Percentiles rank a stretch among this genome's conserved stretches.
Evolutionary conservation across 2,888 invertebrate species (phyloP).

Genomic region (Atrina japonica): DNA sequence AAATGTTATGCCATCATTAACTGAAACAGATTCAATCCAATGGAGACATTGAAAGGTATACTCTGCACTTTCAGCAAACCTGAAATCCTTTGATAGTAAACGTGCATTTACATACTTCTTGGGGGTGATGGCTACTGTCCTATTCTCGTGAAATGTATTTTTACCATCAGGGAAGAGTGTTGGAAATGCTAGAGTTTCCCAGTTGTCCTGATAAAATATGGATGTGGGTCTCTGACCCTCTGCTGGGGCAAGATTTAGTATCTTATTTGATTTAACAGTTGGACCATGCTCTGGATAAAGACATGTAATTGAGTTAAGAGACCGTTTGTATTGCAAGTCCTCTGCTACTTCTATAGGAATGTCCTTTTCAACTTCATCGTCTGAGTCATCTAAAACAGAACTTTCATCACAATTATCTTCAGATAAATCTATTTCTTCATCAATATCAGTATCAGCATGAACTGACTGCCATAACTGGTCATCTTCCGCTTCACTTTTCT

Average conservation of each 20-base stretch:
- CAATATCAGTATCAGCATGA: neutral
- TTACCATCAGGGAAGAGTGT: conserved; percentile 26
- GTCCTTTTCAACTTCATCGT: conserved; percentile 6
- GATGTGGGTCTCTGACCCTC: conserved; percentile 18
- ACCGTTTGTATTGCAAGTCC: too few species aligned
- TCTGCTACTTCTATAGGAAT: conserved; percentile 15
- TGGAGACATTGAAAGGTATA: conserved; percentile 20
- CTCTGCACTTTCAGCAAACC: conserved; percentile 18
- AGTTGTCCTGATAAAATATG: conserved; percentile 10
- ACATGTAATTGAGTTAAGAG: conserved; percentile 19
- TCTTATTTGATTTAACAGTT: neutral
- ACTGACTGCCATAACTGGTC: conserved; percentile 13
- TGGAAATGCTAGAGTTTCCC: conserved; percentile 22
- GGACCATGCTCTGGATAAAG: conserved; percentile 22
- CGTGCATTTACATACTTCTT: conserved; percentile 26
- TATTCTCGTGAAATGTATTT: conserved; percentile 8
- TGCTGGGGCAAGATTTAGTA: conserved; percentile 27
- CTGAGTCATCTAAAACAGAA: conserved; percentile 1
- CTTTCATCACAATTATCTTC: conserved; percentile 8
- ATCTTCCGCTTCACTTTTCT: conserved; percentile 3
- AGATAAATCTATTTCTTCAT: neutral
- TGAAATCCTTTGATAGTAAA: conserved; percentile 1
- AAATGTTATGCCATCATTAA: conserved; percentile 15
- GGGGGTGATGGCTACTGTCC: conserved; percentile 2
- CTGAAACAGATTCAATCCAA: neutral